Conservation (phyloP, 1,140 invertebrate genomes). For the Yoshiicerus persimilis region DNA sequence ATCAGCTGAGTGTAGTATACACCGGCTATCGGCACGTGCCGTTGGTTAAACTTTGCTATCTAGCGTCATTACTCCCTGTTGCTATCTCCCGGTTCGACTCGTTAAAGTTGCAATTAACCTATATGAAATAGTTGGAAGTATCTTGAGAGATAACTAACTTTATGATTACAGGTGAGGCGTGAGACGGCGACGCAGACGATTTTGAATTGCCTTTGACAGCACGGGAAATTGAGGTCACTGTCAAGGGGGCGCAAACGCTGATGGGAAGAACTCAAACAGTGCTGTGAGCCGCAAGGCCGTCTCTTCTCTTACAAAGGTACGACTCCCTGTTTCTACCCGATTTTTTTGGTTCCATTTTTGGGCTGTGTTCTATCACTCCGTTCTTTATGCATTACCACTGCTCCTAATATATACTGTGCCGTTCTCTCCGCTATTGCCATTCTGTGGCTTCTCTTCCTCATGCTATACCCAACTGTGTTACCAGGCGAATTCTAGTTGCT, state of each 20-base stretch:
- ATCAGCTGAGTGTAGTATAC: background rate
- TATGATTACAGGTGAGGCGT: background rate
- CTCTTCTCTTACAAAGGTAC: background rate
- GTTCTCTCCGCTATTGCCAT: background rate
- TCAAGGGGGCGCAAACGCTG: background rate
- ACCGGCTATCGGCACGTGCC: constrained; percentile 5
- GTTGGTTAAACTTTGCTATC: background rate
- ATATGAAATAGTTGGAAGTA: background rate
- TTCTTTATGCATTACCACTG: background rate
- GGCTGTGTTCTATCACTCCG: background rate
- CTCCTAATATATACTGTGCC: background rate
- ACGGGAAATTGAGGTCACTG: background rate
- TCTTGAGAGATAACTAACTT: background rate
- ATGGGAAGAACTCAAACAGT: background rate
- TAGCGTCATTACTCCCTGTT: constrained; percentile 15
- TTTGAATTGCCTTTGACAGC: background rate
- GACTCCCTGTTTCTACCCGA: constrained; percentile 20
- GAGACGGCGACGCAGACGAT: background rate
- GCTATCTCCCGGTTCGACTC: constrained; percentile 3
- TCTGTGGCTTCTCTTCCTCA: background rate
- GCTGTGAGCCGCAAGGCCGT: background rate
- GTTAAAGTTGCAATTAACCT: background rate
- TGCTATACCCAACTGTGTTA: background rate
- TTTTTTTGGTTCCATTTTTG: constrained; percentile 7
- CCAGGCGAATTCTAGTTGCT: too few species aligned